Base-by-base conservation (phyloP, 2,888 invertebrate genomes). In the Zhengitettix transpicula region DNA sequence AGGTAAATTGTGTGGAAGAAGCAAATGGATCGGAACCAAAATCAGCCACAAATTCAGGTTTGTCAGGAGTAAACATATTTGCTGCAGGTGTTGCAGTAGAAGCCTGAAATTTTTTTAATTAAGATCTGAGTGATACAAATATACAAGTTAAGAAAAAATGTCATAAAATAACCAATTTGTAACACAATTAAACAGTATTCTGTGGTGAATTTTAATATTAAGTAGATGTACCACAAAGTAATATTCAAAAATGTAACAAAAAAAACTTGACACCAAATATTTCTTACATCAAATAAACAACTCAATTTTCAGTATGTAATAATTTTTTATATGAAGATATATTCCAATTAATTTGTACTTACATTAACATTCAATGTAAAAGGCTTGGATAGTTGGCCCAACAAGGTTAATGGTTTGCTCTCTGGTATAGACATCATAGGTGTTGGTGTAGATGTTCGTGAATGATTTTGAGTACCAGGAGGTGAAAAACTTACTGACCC, bases 11-110 rank as follows among this genome's bases (percentile, higher is more conserved):
- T 10, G 63, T 54, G 47, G 61, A 62, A 52, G 60, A 61, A 52
- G 71, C 71, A 57, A 72, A 70, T 62, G 70, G 70, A 42, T 68
- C 67, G 65, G 73, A 71, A 61, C 73, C 72, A 62, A 74, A 73
- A 61, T 73, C 72, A 47, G 73, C 73, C 17, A 72, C 67, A 63
- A 73, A 74, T 53, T 61, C 61, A 16, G 62, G 51, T 47, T 60
- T 62, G 61, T 73, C 71, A 52, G 70, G 60, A 0, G 70, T 67
- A 60, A 72, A 72, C 58, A 69, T 66, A 56, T 71, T 71, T 51
- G 61, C 60, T 42, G 58, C 61, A 57, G 52, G 57, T 59, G 55
- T 14, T 60, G 55, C 54, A 53, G 56, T 56, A 12, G 60, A 40
- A n/a, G 53, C 52, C 58, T 62, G 47, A 28, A 28, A 28, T 28